Evolutionary conservation across 2,113 vertebrate genomes (phyloP), one percentile per base, ranked within the genome.

Genomic region (Pachyramphus minor): DNA sequence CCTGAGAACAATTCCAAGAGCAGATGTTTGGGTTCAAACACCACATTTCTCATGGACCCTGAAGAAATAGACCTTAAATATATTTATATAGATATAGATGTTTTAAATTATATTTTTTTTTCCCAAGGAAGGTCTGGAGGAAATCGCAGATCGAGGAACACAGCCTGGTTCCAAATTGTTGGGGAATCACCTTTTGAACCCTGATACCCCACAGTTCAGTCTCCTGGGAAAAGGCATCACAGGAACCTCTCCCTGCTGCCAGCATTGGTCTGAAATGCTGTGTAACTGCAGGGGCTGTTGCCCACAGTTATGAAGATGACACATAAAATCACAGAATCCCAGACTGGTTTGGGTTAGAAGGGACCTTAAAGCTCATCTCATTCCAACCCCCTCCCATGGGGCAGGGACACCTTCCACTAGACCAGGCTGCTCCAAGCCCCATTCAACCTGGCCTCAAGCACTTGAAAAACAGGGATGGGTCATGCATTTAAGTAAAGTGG

Each of bases 261-360:
- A 10, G 55, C 1, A 1, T 2, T 14, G 58, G 52, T 35, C 63
- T 75, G 69, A 37, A 45, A n/a, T 0, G 1, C 44, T 59, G 24
- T 4, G 0, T 4, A 16, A 39, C 60, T 31, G 72, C 52, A 12
- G 8, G 66, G 28, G 14, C 52, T 42, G 30, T 4, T 58, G 12
- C 66, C 30, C 37, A 21, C 47, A 14, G 2, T 44, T 22, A 14
- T 4, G 10, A 1, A 31, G 20, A 10, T 1, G 6, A 42, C 2
- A 27, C 2, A 14, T 74, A 62, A 35, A 62, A 12, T 27, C 35
- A 28, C 3, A 41, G 16, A 30, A 41, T 62, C 37, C 11, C 15
- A 20, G 37, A 20, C 12, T 62, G 25, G 37, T 20, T 41, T 39
- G 37, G 27, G 37, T 41, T 41, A 12, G 37, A 39, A 62, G 18